Percentiles rank a stretch among this genome's conserved stretches.
Evolutionary conservation across 2,888 invertebrate genomes (phyloP).

Genomic region (Tachina grossa): DNA sequence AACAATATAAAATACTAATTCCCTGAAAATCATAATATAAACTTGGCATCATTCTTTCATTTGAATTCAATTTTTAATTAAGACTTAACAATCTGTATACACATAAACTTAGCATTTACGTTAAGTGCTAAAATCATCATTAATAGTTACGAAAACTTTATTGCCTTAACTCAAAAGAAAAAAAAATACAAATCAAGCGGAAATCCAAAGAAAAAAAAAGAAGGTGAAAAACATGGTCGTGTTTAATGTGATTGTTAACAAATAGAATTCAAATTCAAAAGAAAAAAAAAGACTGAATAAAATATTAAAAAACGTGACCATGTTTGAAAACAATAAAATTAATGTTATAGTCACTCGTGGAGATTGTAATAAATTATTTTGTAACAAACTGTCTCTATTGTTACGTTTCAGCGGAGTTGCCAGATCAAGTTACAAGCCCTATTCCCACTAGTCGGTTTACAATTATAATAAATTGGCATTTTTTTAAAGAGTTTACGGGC

Average conservation of each 20-base stretch:
- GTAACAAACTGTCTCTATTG: conserved; percentile 27
- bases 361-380: conserved; percentile 59
- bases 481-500: no score
- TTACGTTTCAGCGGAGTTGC: not conserved
- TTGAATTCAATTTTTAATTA: no score
- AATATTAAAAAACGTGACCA: conserved; percentile 60
- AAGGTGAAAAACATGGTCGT: conserved; percentile 17
- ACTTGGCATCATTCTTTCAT: no score
- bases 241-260: conserved; percentile 49
- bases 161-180: not conserved
- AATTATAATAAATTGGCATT: no score
- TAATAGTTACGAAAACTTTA: not conserved
- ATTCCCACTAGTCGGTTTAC: no score
- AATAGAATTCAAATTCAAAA: conserved; percentile 33
- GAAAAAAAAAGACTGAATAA: conserved; percentile 14
- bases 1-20: no score
- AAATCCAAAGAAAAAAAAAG: not conserved
- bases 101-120: not conserved
- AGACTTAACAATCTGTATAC: no score
- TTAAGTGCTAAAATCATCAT: conserved; percentile 13
- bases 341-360: conserved; percentile 52
- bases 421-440: no score
- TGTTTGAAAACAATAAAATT: conserved; percentile 64
- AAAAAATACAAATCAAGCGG: not conserved
- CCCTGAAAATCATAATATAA: no score